phyloP scores from a whole-genome alignment of 2,888 invertebrate genomes.

The Eudemis profundana region DNA sequence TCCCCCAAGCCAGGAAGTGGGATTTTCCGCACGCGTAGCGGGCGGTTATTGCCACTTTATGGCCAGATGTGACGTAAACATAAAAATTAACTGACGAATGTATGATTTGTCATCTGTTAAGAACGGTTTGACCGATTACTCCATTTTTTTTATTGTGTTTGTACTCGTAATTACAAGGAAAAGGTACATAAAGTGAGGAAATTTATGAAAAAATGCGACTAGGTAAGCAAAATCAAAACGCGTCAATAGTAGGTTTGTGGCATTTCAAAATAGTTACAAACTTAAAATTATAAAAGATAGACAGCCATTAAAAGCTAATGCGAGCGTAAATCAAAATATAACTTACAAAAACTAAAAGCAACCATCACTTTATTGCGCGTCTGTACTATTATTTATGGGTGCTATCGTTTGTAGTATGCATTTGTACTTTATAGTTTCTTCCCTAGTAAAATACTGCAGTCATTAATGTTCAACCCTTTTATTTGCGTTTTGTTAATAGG shows the following conservation, averaged over 20 bases:
- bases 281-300: conserved; percentile 15
- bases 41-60: too few relatives aligned
- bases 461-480: conserved; percentile 32
- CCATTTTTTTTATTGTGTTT: too few relatives aligned
- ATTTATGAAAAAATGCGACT: too few relatives aligned
- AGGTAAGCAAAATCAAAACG: too few relatives aligned
- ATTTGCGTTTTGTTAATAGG: conserved; percentile 20
- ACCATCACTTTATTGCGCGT: conserved; percentile 30
- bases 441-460: conserved; percentile 17
- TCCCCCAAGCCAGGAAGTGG: too few relatives aligned
- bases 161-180: too few relatives aligned
- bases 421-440: conserved; percentile 29
- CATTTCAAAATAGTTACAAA: conserved; percentile 5
- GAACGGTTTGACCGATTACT: too few relatives aligned
- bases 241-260: background rate
- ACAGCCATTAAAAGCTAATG: conserved; percentile 21
- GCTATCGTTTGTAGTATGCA: conserved; percentile 31
- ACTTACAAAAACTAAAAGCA: conserved; percentile 29
- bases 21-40: too few relatives aligned
- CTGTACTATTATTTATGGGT: conserved; percentile 27
- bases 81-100: too few relatives aligned
- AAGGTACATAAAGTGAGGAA: too few relatives aligned
- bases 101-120: too few relatives aligned
- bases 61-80: too few relatives aligned
- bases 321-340: conserved; percentile 18